Percentiles rank a stretch among this genome's conserved stretches.
Conservation (phyloP, 2,888 invertebrate genomes). For the Selenia dentaria region DNA sequence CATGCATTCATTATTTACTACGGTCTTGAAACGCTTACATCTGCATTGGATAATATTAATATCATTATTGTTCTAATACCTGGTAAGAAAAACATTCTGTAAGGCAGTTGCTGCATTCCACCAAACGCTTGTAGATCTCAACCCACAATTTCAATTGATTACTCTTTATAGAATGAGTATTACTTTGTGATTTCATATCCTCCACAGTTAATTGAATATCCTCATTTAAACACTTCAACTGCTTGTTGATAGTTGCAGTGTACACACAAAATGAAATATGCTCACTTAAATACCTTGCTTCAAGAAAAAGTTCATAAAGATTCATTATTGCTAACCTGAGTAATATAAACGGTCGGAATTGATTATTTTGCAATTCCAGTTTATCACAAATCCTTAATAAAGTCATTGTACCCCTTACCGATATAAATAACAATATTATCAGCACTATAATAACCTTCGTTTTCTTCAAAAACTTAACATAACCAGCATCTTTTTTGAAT, state of each 20-base stretch:
- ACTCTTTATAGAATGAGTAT: too few relatives aligned
- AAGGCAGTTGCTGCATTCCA: background rate
- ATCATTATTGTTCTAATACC: too few relatives aligned
- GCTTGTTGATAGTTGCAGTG: background rate
- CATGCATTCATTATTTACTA: too few relatives aligned
- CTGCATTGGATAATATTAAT: too few relatives aligned
- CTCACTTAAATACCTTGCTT: slow-evolving; percentile 1
- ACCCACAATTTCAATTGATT: background rate
- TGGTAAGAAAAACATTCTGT: slow-evolving; percentile 2
- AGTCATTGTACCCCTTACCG: background rate
- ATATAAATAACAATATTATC: background rate
- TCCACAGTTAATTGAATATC: background rate
- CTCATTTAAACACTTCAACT: slow-evolving; percentile 1
- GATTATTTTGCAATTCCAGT: too few relatives aligned
- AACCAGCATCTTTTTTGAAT: background rate
- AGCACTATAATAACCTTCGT: background rate
- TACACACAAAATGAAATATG: background rate
- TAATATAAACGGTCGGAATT: background rate
- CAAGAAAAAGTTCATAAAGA: background rate
- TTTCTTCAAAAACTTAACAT: background rate
- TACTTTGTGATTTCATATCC: too few relatives aligned
- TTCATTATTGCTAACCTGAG: background rate
- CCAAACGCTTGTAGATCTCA: background rate
- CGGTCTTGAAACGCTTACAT: too few relatives aligned
- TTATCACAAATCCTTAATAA: background rate